Evolutionary conservation across 2,113 vertebrate species (phyloP).

Genomic region (Pollimyrus isidori): DNA sequence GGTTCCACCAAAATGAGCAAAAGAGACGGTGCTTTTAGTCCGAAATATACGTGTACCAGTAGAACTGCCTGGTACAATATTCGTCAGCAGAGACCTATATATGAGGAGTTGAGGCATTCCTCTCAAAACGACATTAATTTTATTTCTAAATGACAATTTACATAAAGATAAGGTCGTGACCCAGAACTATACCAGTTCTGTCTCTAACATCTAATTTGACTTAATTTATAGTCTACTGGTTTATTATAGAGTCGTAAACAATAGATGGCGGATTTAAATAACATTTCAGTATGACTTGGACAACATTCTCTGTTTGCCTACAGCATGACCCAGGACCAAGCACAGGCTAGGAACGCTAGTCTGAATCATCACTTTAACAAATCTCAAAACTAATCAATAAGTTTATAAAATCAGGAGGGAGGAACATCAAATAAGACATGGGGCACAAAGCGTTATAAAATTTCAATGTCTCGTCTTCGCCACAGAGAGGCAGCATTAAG

Average conservation of each 20-base stretch:
- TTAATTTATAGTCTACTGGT: not conserved
- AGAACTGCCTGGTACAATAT: not conserved
- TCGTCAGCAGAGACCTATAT: conserved; percentile 8
- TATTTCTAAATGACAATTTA: not conserved
- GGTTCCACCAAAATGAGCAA: not conserved
- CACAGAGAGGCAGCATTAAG: not conserved
- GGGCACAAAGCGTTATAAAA: not conserved
- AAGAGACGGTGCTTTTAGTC: not conserved
- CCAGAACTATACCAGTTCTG: not conserved
- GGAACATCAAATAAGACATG: not conserved
- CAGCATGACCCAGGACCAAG: not conserved
- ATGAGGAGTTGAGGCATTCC: not conserved
- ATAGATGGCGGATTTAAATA: not conserved
- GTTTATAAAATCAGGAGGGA: not conserved
- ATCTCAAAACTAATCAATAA: not conserved
- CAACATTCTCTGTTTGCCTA: not conserved
- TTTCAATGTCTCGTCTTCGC: not conserved
- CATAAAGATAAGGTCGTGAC: not conserved
- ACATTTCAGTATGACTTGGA: not conserved
- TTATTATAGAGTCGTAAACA: not conserved
- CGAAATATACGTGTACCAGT: not conserved
- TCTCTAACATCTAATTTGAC: not conserved
- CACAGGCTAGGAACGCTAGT: not conserved
- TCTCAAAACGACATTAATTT: not conserved
- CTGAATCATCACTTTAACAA: not conserved